These are phyloP conservation scores for Hypselothyrea guttata DNA, from an alignment of 2,888 invertebrate species.

Conservation along the genomic window DNA sequence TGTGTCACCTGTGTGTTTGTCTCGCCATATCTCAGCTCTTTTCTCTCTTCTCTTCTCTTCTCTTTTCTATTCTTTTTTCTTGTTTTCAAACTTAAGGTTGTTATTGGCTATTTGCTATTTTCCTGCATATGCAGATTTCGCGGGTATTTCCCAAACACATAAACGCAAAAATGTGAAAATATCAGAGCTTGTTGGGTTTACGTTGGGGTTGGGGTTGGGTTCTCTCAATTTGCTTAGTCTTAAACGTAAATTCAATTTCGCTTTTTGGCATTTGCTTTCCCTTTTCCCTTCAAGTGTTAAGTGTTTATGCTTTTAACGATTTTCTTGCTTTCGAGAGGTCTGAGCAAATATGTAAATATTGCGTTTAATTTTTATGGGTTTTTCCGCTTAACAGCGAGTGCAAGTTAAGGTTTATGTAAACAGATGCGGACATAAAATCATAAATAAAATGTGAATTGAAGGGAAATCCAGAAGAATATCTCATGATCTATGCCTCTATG, in stretches of 20 bases:
- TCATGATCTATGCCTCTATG: too few species aligned
- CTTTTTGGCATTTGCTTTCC: conserved; percentile 15
- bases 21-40: neutral
- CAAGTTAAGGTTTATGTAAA: conserved; percentile 28
- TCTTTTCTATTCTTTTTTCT: conserved; percentile 20
- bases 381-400: too few species aligned
- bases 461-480: too few species aligned
- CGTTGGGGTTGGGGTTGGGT: neutral
- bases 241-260: conserved; percentile 18
- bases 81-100: conserved; percentile 47
- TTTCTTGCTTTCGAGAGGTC: conserved; percentile 12
- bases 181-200: conserved; percentile 13
- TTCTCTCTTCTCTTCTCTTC: conserved; percentile 1
- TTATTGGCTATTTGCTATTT: conserved; percentile 15
- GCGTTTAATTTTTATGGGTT: conserved; percentile 34
- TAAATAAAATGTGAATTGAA: too few species aligned
- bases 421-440: conserved; percentile 9
- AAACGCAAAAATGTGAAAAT: conserved; percentile 7
- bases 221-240: conserved; percentile 14
- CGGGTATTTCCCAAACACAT: conserved; percentile 70
- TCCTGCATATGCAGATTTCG: conserved; percentile 48
- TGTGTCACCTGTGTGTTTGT: conserved; percentile 49
- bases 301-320: conserved; percentile 35
- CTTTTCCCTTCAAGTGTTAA: conserved; percentile 25
- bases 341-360: conserved; percentile 30